A percentile compares a stretch with the other conserved stretches of the same genome.
Conservation (phyloP, 2,797 vertebrate genomes). For the Remorina albescens region DNA sequence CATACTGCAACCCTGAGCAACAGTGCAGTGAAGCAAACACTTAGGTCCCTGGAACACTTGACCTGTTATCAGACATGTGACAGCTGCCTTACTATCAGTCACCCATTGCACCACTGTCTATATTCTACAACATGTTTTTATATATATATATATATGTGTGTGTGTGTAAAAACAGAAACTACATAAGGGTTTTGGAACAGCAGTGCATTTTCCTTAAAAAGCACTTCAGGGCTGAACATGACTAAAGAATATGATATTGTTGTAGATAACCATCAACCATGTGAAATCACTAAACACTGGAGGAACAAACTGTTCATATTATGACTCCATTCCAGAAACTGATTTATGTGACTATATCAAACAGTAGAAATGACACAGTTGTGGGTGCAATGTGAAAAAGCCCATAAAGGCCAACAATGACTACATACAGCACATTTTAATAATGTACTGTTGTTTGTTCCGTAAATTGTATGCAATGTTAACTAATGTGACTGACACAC, state of each 20-base stretch:
- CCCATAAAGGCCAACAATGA: slow-evolving; percentile 15
- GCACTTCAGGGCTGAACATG: slow-evolving; percentile 30
- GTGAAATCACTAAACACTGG: slow-evolving; percentile 38
- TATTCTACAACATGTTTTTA: slow-evolving; percentile 49
- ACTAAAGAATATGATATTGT: slow-evolving; percentile 26
- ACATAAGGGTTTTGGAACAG: slow-evolving; percentile 35
- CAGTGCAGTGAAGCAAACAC: slow-evolving; percentile 52
- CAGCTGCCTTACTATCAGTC: slow-evolving; percentile 64
- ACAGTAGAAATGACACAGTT: slow-evolving; percentile 20
- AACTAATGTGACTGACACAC: not conserved
- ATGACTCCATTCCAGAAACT: slow-evolving; percentile 38
- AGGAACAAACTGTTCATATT: slow-evolving; percentile 43
- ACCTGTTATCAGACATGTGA: slow-evolving; percentile 69
- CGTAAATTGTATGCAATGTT: not conserved
- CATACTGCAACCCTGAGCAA: slow-evolving; percentile 39
- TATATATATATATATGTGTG: too few relatives aligned
- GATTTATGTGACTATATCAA: slow-evolving; percentile 32
- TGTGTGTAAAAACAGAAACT: too few relatives aligned
- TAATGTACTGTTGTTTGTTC: not conserved
- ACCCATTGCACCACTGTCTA: slow-evolving; percentile 31
- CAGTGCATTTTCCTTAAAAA: slow-evolving; percentile 34
- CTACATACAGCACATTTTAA: slow-evolving; percentile 3
- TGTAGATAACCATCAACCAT: slow-evolving; percentile 47
- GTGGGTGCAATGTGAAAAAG: slow-evolving; percentile 9
- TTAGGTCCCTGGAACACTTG: slow-evolving; percentile 55